These are phyloP conservation scores for Erebia epiphron DNA, from an alignment of 2,888 invertebrate species.

Conservation along the genomic window DNA sequence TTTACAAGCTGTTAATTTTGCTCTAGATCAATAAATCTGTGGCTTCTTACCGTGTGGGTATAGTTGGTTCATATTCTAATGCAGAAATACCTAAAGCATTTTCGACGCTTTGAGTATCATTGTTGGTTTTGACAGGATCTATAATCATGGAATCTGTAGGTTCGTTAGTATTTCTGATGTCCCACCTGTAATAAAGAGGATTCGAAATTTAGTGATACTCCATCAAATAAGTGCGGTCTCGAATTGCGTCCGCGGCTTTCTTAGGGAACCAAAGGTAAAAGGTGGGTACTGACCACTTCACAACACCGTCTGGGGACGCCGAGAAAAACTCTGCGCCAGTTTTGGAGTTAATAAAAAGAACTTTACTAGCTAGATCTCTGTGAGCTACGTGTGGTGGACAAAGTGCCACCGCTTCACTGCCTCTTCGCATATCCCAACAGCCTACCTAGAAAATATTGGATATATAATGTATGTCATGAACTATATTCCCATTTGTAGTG, in stretches of 20 bases:
- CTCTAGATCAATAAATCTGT: background rate
- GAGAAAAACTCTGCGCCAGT: slow-evolving; percentile 97
- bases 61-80: slow-evolving; percentile 89
- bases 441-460: slow-evolving; percentile 75
- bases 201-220: background rate
- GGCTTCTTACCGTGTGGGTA: slow-evolving; percentile 84
- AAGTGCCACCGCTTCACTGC: slow-evolving; percentile 90
- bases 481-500: background rate
- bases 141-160: slow-evolving; percentile 87
- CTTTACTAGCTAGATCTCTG: slow-evolving; percentile 93
- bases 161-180: slow-evolving; percentile 86
- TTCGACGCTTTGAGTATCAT: slow-evolving; percentile 81
- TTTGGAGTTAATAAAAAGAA: slow-evolving; percentile 97
- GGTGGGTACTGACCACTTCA: slow-evolving; percentile 84
- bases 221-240: background rate
- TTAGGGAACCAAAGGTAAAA: background rate
- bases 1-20: background rate
- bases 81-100: slow-evolving; percentile 86
- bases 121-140: slow-evolving; percentile 84
- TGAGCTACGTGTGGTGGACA: slow-evolving; percentile 93
- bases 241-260: too few relatives aligned
- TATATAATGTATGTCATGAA: too few relatives aligned
- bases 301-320: slow-evolving; percentile 95
- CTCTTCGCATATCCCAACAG: slow-evolving; percentile 93
- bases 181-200: slow-evolving; percentile 84